Conservation (phyloP, 2,113 vertebrate species). For the Cnemophilus loriae region DNA sequence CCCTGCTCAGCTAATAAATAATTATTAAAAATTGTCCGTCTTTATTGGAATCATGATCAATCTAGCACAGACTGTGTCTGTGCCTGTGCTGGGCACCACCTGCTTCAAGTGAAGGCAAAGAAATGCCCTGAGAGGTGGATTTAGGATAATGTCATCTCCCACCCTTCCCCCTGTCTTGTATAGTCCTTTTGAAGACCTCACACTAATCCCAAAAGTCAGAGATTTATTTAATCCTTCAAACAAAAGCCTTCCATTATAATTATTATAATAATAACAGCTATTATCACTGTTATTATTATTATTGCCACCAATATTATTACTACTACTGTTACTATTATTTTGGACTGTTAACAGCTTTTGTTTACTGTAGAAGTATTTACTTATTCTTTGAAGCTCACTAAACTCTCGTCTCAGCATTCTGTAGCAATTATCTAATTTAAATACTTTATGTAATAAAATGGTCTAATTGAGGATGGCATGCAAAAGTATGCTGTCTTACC, state of each 20-base stretch:
- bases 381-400: not conserved
- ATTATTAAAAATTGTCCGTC: not conserved
- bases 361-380: not conserved
- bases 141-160: not conserved
- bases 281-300: not conserved
- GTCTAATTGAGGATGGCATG: not conserved
- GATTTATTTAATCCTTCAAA: not conserved
- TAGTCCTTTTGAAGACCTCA: not conserved
- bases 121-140: not conserved
- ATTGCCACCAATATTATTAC: not conserved
- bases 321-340: not conserved
- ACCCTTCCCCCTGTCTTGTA: not conserved
- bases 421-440: not conserved
- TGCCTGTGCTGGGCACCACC: not conserved
- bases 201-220: not conserved
- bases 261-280: not conserved
- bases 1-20: not conserved
- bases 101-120: not conserved
- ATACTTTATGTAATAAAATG: not conserved
- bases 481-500: not conserved
- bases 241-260: not conserved
- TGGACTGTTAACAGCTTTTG: not conserved
- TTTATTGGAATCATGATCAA: not conserved
- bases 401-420: not conserved
- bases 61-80: not conserved